These are phyloP conservation scores for Apistogramma diplotaenia DNA, from an alignment of 2,113 vertebrate genomes.

Conservation along the genomic window DNA sequence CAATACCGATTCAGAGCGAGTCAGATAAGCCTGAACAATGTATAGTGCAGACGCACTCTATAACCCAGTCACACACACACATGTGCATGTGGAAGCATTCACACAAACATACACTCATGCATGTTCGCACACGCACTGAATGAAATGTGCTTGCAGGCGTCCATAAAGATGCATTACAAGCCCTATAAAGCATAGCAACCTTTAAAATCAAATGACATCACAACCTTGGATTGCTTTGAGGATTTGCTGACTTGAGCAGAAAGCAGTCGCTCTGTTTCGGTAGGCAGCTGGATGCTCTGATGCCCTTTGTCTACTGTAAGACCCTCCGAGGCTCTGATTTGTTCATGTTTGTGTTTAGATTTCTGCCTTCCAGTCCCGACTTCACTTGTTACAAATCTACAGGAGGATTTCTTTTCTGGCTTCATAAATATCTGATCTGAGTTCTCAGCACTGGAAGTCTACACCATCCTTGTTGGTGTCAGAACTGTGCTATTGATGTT, in stretches of 20 bases:
- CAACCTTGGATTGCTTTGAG: constrained; percentile 74
- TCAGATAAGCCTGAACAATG: constrained; percentile 84
- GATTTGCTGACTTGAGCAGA: constrained; percentile 75
- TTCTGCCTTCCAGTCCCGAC: not conserved
- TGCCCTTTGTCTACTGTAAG: constrained; percentile 61
- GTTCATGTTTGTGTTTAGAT: not conserved
- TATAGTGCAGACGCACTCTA: constrained; percentile 80
- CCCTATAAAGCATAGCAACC: constrained; percentile 70
- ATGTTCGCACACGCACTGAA: not conserved
- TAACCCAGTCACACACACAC: constrained; percentile 75
- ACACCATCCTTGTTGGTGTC: constrained; percentile 13
- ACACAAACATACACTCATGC: constrained; percentile 25
- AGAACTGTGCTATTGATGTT: constrained; percentile 33
- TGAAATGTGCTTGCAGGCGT: constrained; percentile 52
- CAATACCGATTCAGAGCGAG: constrained; percentile 79
- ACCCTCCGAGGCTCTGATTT: constrained; percentile 22
- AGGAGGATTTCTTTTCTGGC: not conserved
- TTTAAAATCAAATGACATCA: constrained; percentile 78
- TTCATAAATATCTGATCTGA: constrained; percentile 2
- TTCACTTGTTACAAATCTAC: not conserved
- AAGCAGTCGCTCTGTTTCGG: constrained; percentile 58
- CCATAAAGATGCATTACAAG: constrained; percentile 71
- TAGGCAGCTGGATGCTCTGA: constrained; percentile 40
- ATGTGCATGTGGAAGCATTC: constrained; percentile 28
- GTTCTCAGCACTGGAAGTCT: constrained; percentile 25